phyloP scores from a whole-genome alignment of 1,140 invertebrate genomes.

The Sinonovacula constricta region DNA sequence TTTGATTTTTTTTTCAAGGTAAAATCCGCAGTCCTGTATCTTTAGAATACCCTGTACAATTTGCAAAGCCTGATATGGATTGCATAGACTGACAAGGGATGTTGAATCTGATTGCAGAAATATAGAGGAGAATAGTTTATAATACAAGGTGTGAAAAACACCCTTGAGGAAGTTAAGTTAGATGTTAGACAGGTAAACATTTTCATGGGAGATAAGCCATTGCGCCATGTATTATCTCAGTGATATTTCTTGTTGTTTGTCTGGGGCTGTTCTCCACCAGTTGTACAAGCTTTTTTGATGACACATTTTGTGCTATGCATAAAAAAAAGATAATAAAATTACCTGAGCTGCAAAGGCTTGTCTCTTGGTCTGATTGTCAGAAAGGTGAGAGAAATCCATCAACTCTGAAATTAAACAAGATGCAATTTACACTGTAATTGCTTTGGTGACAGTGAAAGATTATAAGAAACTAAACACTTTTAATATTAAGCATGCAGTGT shows the following conservation, averaged over 20 bases:
- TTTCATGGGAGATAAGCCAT: neutral
- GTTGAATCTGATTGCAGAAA: too few relatives aligned
- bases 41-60: too few relatives aligned
- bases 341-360: constrained; percentile 75
- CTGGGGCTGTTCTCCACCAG: neutral
- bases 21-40: too few relatives aligned
- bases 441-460: neutral
- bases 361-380: constrained; percentile 95
- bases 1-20: neutral
- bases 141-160: too few relatives aligned
- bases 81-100: too few relatives aligned
- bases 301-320: neutral
- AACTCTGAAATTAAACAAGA: constrained; percentile 83
- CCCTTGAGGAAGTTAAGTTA: too few relatives aligned
- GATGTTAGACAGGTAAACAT: neutral
- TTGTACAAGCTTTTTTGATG: neutral
- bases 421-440: neutral
- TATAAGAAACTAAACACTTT: neutral
- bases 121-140: too few relatives aligned
- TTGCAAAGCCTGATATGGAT: too few relatives aligned
- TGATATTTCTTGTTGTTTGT: neutral
- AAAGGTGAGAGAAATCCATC: constrained; percentile 92
- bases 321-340: neutral
- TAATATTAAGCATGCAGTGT: neutral
- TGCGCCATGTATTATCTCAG: neutral